These are phyloP conservation scores for Chrysina gloriosa DNA, from an alignment of 2,888 invertebrate species.

Conservation along the genomic window DNA sequence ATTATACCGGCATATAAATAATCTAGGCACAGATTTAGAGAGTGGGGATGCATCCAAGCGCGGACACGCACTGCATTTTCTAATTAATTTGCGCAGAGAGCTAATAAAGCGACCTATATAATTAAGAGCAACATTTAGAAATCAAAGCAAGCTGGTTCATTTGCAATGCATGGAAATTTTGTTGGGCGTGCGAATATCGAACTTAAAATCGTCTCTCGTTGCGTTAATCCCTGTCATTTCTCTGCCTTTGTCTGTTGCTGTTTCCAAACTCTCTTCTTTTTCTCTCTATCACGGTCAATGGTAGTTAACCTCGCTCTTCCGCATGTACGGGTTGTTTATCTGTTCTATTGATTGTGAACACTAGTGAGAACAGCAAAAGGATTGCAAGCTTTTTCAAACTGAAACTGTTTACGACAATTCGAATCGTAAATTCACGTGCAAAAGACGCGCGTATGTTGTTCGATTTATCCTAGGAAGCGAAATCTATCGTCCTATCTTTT, in stretches of 20 bases:
- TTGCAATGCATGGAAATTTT: constrained; percentile 20
- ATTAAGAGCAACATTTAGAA: constrained; percentile 26
- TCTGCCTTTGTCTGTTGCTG: background rate
- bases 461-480: background rate
- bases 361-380: background rate
- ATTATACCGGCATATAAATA: background rate
- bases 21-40: background rate
- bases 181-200: background rate
- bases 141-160: constrained; percentile 28
- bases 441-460: background rate
- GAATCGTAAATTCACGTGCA: constrained; percentile 8
- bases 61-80: constrained; percentile 1
- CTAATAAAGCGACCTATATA: constrained; percentile 2
- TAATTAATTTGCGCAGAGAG: constrained; percentile 11
- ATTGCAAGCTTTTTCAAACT: background rate
- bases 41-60: too few relatives aligned
- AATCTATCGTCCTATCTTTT: background rate
- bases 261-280: background rate
- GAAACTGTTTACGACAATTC: background rate
- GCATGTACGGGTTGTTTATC: background rate
- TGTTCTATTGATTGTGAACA: constrained; percentile 10
- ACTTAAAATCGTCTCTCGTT: background rate
- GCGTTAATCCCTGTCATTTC: constrained; percentile 5
- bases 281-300: background rate
- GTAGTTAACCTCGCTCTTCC: background rate